Conservation (phyloP, 1,140 invertebrate species). For the Centruroides vittatus region DNA sequence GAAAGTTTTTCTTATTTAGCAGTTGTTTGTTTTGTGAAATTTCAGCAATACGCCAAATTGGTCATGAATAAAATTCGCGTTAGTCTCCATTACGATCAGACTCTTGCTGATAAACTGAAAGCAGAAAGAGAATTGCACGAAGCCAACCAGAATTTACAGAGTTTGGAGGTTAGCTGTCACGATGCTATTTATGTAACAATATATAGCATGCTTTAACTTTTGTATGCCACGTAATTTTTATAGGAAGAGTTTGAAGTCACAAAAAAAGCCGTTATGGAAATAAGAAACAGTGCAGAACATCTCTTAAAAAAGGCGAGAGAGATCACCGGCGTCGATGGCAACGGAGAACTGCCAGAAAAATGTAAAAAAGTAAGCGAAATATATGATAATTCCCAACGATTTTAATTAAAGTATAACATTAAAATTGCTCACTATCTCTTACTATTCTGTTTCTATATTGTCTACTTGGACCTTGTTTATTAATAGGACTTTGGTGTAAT, state of each 20-base stretch:
- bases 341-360: constrained; percentile 1
- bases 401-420: too few species aligned
- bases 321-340: constrained; percentile 3
- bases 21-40: neutral
- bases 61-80: neutral
- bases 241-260: constrained; percentile 1
- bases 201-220: neutral
- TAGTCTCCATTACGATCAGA: neutral
- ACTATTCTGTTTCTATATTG: too few species aligned
- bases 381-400: too few species aligned
- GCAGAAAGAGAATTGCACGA: too few species aligned
- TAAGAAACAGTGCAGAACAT: constrained; percentile 22
- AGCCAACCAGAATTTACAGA: too few species aligned
- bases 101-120: neutral
- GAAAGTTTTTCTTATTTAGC: too few species aligned
- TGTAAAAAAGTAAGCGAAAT: constrained; percentile 20
- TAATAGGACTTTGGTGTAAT: too few species aligned
- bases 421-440: too few species aligned
- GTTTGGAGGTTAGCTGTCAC: too few species aligned
- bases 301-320: constrained; percentile 19
- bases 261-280: constrained; percentile 22
- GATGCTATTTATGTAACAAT: too few species aligned
- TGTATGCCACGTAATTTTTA: too few species aligned
- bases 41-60: neutral
- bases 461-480: too few species aligned